Evolutionary conservation across 2,888 invertebrate genomes (phyloP).

Genomic region (Ariolimax columbianus): DNA sequence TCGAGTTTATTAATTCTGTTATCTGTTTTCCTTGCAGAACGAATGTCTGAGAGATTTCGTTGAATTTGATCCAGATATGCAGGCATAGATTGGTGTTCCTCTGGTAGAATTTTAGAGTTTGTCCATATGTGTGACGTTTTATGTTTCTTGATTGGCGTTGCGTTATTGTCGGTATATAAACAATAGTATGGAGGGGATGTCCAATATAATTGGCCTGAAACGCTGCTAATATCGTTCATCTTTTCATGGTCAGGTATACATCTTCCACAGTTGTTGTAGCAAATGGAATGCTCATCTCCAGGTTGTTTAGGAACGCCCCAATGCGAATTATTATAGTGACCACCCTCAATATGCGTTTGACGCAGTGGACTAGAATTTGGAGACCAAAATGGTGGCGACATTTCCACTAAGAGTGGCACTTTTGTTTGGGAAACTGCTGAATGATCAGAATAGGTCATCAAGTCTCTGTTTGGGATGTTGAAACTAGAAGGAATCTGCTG

Average conservation of each 20-base stretch:
- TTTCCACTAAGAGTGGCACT: neutral
- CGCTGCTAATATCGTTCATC: neutral
- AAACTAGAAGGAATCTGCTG: neutral
- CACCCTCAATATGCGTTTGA: neutral
- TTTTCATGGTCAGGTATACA: neutral
- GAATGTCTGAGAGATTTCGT: neutral
- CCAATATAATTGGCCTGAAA: neutral
- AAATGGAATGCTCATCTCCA: neutral
- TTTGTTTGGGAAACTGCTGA: neutral
- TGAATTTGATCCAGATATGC: neutral
- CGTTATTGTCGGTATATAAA: neutral
- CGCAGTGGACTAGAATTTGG: neutral
- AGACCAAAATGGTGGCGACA: too few species aligned
- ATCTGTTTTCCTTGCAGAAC: neutral
- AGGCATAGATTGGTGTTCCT: neutral
- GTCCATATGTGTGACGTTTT: neutral
- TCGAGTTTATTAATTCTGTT: neutral
- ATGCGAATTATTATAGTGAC: neutral
- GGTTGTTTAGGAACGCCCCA: neutral
- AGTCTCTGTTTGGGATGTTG: neutral
- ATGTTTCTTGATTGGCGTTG: neutral
- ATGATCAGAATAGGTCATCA: neutral
- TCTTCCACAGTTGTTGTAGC: neutral
- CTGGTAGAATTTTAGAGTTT: neutral
- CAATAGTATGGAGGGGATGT: neutral